A percentile compares a stretch with the other conserved stretches of the same genome.
These are phyloP conservation scores for Brachirus orientalis DNA, from an alignment of 2,113 vertebrate genomes.

Conservation along the genomic window DNA sequence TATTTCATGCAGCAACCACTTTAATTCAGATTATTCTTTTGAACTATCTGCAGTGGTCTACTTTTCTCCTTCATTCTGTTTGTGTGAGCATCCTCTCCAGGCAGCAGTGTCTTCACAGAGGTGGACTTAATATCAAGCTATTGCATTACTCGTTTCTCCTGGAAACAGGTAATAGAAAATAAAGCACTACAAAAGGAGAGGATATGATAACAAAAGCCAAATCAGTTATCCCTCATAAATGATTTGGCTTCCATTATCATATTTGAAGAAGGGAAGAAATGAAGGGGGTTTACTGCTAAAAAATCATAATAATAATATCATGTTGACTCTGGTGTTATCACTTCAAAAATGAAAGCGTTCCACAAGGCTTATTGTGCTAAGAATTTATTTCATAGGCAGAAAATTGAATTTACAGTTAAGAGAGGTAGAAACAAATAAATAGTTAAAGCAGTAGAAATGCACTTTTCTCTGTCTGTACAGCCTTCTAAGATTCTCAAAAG, in stretches of 20 bases:
- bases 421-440: too few species aligned
- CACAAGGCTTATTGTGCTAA: not conserved
- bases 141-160: slow-evolving; percentile 61
- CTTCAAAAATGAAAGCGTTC: slow-evolving; percentile 26
- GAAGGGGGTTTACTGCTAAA: slow-evolving; percentile 33
- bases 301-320: slow-evolving; percentile 15
- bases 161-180: slow-evolving; percentile 53
- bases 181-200: slow-evolving; percentile 45
- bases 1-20: slow-evolving; percentile 6
- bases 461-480: too few species aligned
- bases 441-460: too few species aligned
- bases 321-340: slow-evolving; percentile 14
- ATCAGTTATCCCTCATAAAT: too few species aligned
- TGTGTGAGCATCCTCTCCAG: slow-evolving; percentile 49
- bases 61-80: slow-evolving; percentile 46
- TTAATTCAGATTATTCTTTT: slow-evolving; percentile 18
- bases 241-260: slow-evolving; percentile 58
- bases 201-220: too few species aligned
- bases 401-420: not conserved
- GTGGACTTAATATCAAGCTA: slow-evolving; percentile 56
- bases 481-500: too few species aligned
- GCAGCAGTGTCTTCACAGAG: slow-evolving; percentile 39
- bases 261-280: slow-evolving; percentile 29
- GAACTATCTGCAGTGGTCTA: too few species aligned
- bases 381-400: not conserved